Percentiles rank a stretch among this genome's conserved stretches.
These are phyloP conservation scores for Piaya cayana DNA, from an alignment of 2,113 vertebrate species.

Conservation along the genomic window DNA sequence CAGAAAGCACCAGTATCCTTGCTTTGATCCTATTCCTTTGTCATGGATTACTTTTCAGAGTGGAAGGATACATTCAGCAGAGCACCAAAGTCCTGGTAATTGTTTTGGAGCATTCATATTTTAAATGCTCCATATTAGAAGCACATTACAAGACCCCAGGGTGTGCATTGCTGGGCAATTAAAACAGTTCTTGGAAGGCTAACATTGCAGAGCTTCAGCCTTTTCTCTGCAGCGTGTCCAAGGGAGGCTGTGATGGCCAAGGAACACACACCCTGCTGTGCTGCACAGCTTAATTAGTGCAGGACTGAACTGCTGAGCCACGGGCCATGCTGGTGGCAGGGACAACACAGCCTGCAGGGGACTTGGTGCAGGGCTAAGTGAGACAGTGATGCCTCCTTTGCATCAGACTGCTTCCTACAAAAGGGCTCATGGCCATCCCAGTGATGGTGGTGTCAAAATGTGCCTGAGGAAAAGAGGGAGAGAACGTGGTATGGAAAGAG, in stretches of 20 bases:
- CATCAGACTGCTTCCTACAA: background rate
- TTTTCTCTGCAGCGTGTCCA: conserved; percentile 32
- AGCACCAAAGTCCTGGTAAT: conserved; percentile 48
- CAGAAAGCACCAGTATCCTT: background rate
- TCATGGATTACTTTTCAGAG: background rate
- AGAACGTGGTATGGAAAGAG: background rate
- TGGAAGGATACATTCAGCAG: conserved; percentile 2
- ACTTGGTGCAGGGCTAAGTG: background rate
- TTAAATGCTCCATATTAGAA: conserved; percentile 57
- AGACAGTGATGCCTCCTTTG: background rate
- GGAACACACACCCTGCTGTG: conserved; percentile 24
- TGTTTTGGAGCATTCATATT: conserved; percentile 34
- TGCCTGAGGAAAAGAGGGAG: background rate
- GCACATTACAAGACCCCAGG: conserved; percentile 66
- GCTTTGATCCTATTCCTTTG: background rate
- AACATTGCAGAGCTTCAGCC: conserved; percentile 19
- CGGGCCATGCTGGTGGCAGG: background rate
- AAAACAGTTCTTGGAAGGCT: conserved; percentile 51
- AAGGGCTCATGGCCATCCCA: background rate
- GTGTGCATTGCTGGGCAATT: conserved; percentile 68
- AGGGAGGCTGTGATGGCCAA: conserved; percentile 22
- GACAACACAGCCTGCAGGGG: background rate
- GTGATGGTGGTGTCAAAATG: background rate
- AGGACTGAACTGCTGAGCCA: background rate
- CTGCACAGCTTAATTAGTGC: background rate